Evolutionary conservation across 2,113 vertebrate genomes (phyloP).

Genomic region (Sebastes fasciatus): DNA sequence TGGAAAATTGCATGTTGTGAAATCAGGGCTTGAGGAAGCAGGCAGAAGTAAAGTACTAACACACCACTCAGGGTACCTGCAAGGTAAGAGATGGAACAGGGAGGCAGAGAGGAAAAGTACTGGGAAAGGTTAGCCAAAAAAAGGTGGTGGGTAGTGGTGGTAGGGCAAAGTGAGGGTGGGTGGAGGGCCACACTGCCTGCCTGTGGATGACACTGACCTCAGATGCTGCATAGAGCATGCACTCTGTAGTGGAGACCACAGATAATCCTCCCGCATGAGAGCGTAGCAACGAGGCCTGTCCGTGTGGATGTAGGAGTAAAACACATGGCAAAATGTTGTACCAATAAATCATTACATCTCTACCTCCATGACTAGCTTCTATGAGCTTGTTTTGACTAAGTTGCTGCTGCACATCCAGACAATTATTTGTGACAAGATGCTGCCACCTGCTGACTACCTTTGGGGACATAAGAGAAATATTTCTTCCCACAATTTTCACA

Average conservation of each 20-base stretch:
- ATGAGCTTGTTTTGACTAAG: not conserved
- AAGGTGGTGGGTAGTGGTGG: conserved; percentile 38
- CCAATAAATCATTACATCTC: not conserved
- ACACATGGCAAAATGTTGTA: conserved; percentile 59
- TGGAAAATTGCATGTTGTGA: conserved; percentile 64
- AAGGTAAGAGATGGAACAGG: conserved; percentile 43
- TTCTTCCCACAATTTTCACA: not conserved
- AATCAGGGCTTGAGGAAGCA: conserved; percentile 54
- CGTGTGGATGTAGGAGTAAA: conserved; percentile 70
- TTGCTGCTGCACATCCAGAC: not conserved
- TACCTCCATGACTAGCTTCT: not conserved
- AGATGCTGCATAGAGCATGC: conserved; percentile 87
- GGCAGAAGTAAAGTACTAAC: conserved; percentile 40
- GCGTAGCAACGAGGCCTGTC: conserved; percentile 82
- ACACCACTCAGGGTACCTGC: conserved; percentile 56
- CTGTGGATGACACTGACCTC: conserved; percentile 84
- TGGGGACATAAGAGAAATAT: conserved; percentile 24
- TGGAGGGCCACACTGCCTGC: conserved; percentile 64
- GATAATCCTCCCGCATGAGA: conserved; percentile 84
- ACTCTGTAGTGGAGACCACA: conserved; percentile 86
- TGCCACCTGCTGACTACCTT: conserved; percentile 78
- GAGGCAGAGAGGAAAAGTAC: conserved; percentile 37
- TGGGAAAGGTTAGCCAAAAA: conserved; percentile 51
- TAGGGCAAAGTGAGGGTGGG: conserved; percentile 52
- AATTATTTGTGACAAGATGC: conserved; percentile 55